phyloP scores from a whole-genome alignment of 1,140 invertebrate species.

The Pentalonia nigronervosa region DNA sequence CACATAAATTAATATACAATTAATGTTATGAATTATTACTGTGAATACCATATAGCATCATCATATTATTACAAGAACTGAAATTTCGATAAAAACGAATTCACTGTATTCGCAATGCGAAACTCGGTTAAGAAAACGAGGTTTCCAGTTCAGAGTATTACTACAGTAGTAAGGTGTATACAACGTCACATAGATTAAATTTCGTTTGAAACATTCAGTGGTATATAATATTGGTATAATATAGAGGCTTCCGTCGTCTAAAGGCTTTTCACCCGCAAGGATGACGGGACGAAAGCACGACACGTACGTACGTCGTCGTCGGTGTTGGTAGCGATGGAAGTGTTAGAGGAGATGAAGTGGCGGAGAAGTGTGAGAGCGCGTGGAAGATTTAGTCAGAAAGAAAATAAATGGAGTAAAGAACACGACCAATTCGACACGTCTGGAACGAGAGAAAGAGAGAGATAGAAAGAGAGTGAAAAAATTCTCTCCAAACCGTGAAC shows the following conservation, averaged over 20 bases:
- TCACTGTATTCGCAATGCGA: neutral
- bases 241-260: neutral
- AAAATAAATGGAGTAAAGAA: conserved; percentile 51
- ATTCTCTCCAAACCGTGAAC: neutral
- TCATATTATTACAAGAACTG: neutral
- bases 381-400: conserved; percentile 24
- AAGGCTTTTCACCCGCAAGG: neutral
- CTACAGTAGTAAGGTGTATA: neutral
- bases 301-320: neutral
- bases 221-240: conserved; percentile 17
- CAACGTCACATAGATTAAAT: conserved; percentile 26
- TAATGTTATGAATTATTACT: neutral
- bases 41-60: neutral
- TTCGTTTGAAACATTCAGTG: neutral
- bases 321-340: neutral
- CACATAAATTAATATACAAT: neutral
- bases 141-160: neutral
- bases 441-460: neutral
- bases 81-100: neutral
- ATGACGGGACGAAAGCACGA: neutral
- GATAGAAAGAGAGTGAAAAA: neutral
- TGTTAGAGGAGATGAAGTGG: neutral
- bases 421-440: conserved; percentile 41
- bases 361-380: no score
- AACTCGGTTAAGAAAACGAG: neutral